Base-by-base conservation (phyloP, 1,140 invertebrate genomes). In the Drosophila nigromelanica region DNA sequence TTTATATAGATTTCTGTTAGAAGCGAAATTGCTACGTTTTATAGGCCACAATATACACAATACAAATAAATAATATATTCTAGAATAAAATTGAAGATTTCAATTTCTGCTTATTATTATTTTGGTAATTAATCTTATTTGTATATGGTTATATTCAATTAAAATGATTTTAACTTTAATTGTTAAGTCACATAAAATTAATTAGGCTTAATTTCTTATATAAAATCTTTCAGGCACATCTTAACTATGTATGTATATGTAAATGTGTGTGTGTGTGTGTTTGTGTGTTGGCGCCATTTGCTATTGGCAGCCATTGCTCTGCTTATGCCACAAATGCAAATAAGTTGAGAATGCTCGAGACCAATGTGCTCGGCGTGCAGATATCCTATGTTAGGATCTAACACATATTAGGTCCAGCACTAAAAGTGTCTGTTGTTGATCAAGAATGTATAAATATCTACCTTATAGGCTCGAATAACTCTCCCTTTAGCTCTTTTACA, bases 251-350 rank as follows among this genome's bases (percentile, higher is more conserved):
- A 8, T 35, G 8, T 33, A 7, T 4, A 6, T 2, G 21, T 24
- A 35, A 33, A 40, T n/a, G 21, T 8, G 56, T 8, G 52, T 39
- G 47, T 58, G 30, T 24, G 6, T 48, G 55, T 59, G 39, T 24
- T n/a, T n/a, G n/a, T n/a, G 10, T 47, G 24, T 3, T 47, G 24
- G 66, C 50, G 30, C 66, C 72, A 74, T 70, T 74, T 75, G 66
- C 72, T 60, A 75, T 60, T 75, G 79, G 66, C 70, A 78, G 56
- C 66, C 74, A 56, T 59, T 52, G 64, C 72, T 61, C 54, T 56
- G 78, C 68, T 78, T 71, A 80, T 80, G 81, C 74, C 71, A 54
- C 52, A 85, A 76, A 76, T 62, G 78, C 78, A 80, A 73, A 80
- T 80, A 71, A 79, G 54, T 37, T 59, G n/a, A 18, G 24, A 55